These are phyloP conservation scores for Clamator glandarius DNA, from an alignment of 2,797 vertebrate species.

Conservation along the genomic window DNA sequence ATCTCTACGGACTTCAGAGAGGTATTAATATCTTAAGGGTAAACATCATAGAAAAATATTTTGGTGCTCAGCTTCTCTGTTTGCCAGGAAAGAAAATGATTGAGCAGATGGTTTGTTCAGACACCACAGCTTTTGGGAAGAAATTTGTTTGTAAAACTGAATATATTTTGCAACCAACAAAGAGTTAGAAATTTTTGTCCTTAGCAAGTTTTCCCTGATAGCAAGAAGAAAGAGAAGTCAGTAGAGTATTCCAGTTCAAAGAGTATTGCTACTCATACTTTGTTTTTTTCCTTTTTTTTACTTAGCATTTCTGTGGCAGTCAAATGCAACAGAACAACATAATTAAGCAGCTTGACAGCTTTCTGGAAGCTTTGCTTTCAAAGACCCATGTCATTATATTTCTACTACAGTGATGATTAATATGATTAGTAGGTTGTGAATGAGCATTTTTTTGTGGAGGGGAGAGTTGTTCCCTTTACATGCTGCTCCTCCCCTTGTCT, in stretches of 20 bases:
- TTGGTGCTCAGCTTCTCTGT: background rate
- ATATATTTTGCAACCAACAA: constrained; percentile 28
- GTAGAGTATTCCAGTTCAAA: background rate
- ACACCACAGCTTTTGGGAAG: constrained; percentile 32
- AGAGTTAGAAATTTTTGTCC: constrained; percentile 12
- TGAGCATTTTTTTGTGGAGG: background rate
- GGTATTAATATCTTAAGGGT: constrained; percentile 35
- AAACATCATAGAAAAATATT: background rate
- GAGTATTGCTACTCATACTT: background rate
- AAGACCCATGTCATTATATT: background rate
- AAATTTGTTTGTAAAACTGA: constrained; percentile 48
- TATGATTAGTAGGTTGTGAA: background rate
- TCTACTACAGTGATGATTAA: background rate
- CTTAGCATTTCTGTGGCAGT: background rate
- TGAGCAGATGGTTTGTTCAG: constrained; percentile 53
- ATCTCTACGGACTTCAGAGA: background rate
- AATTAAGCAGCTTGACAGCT: constrained; percentile 47
- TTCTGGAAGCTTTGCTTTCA: constrained; percentile 31
- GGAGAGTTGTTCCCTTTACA: background rate
- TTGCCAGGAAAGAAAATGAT: constrained; percentile 14
- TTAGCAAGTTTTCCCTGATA: background rate
- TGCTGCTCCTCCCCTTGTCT: background rate
- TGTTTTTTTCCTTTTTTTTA: background rate
- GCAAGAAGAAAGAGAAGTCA: background rate
- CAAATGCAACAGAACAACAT: background rate